Base-by-base conservation (phyloP, 2,888 invertebrate genomes). In the Chromoteleia sp. region DNA sequence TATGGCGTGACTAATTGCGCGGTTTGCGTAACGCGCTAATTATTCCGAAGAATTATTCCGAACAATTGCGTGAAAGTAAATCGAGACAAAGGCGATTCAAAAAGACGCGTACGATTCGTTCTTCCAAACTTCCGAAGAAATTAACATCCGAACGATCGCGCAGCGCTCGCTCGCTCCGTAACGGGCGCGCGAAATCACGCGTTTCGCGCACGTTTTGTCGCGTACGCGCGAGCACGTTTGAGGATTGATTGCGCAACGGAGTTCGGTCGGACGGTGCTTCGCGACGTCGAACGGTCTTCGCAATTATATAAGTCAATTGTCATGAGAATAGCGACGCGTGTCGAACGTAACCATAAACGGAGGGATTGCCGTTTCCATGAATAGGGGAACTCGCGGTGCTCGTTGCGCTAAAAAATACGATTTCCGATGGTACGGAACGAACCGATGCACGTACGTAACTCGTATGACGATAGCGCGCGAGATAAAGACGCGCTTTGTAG, bases 251-350 rank as follows among this genome's bases (percentile, higher is more conserved):
- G 21, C 7, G 21, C 25, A 21, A 39, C 25, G 25, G 2, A 2
- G 25, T 6, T 25, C 25, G 25, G 25, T 25, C 25, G 10, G 54
- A 30, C n/a, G 45, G 15, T 21, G 59, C 68, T 74, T 74, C 80
- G 75, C 29, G 43, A 56, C 17, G 58, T 63, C 19, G 12, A 36
- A 15, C 52, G 39, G 45, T 25, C 48, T 21, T 30, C 10, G 67
- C 76, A 81, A 76, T 81, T 81, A 71, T 59, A 54, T 70, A 63
- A 68, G 67, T 39, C 71, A 81, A 75, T 81, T 76, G 59, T 75
- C 67, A 48, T 76, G 54, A 61, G 67, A 75, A 71, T 50, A 43
- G 63, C 39, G 63, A 71, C 71, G 59, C 50, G 61, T 30, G 56
- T 59, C 75, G 63, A 45, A 50, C 61, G 25, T n/a, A n/a, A n/a